Evolutionary conservation across 1,140 invertebrate species (phyloP), one percentile per base, ranked within the genome.

Genomic region (Drosophila grimshawi): DNA sequence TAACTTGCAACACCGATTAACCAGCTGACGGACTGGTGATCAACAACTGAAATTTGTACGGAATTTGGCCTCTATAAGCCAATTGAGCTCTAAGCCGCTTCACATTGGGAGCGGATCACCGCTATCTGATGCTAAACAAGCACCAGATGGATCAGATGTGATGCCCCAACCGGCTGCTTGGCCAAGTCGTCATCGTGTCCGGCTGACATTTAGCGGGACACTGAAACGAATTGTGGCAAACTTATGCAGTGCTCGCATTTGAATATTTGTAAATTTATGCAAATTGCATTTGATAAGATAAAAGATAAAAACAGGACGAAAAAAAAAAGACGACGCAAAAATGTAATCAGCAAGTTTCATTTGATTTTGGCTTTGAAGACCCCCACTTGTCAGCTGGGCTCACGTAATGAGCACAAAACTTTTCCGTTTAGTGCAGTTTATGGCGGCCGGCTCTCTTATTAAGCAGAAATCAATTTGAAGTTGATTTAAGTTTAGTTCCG

Each of bases 261-360:
- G 51, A 62, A 80, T 76, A 72, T 77, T 76, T 66, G 49, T 48
- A 71, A 75, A 85, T 71, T 69, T 75, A 85, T 85, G 81, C 78
- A 80, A 72, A 80, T 71, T 74, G 68, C 62, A 78, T 69, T 78
- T 74, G 51, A 73, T 61, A 48, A 8, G 39, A 62, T 51, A 67
- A 62, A 63, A 64, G 37, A 57, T 59, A 64, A 64, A 71, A 33
- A 73, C 41, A 55, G n/a, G 53, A 55, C 4, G 32, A 19, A 19
- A 10, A 11, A 35, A n/a, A 7, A 35, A 30, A 41, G 48, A 55
- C 46, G 7, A 29, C 19, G 11, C 7, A 29, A 48, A 60, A 81
- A 79, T 76, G 59, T 79, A 79, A 76, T 81, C 55, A 77, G 73
- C 46, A 75, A 81, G 63, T 81, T 81, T 80, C 48, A 67, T 63